phyloP scores from a whole-genome alignment of 2,888 invertebrate species.

The Volucella zonaria region DNA sequence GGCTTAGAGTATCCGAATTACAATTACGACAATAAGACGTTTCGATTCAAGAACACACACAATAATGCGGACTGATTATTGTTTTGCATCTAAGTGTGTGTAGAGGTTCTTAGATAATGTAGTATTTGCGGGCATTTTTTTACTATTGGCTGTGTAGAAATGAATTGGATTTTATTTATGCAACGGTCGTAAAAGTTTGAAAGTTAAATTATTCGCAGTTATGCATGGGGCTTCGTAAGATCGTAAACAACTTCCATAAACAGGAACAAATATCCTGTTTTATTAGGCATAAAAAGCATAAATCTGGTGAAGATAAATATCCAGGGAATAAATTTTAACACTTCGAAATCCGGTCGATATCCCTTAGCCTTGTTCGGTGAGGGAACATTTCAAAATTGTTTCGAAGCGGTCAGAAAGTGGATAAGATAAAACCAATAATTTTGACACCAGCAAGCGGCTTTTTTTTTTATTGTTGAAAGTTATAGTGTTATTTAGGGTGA shows the following conservation, averaged over 20 bases:
- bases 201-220: conserved; percentile 51
- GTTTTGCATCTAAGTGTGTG: background rate
- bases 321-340: conserved; percentile 17
- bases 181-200: conserved; percentile 33
- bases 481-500: too few species aligned
- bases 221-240: conserved; percentile 16
- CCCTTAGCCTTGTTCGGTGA: background rate
- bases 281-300: conserved; percentile 39
- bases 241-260: conserved; percentile 43
- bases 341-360: conserved; percentile 10
- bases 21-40: conserved; percentile 35
- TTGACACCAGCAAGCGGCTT: background rate
- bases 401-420: background rate
- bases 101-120: background rate
- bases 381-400: background rate
- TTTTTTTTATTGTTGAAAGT: background rate
- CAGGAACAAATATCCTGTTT: conserved; percentile 37
- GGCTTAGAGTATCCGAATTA: conserved; percentile 11
- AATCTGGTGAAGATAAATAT: conserved; percentile 26
- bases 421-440: conserved; percentile 12
- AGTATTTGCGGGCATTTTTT: background rate
- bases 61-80: conserved; percentile 30
- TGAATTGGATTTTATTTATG: conserved; percentile 35
- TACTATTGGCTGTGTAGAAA: background rate
- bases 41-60: background rate